Conservation (phyloP, 2,113 vertebrate genomes). For the Syngnathus scovelli region DNA sequence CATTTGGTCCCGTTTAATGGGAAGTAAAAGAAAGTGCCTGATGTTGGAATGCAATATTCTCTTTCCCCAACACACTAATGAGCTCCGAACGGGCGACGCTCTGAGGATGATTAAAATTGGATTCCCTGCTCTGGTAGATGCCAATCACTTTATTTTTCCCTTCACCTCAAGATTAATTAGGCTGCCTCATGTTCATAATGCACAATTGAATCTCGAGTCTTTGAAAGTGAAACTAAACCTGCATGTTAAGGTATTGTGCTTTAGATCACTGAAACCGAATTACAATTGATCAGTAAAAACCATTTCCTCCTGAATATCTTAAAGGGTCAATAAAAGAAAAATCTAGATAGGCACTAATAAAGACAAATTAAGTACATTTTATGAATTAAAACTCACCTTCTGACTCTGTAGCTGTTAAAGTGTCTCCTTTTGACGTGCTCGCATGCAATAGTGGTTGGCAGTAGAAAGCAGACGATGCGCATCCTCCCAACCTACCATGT, state of each 20-base stretch:
- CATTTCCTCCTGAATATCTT: neutral
- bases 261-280: neutral
- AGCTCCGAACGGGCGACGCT: constrained; percentile 2
- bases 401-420: neutral
- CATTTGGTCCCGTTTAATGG: neutral
- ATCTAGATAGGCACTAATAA: neutral
- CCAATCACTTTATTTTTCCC: constrained; percentile 8
- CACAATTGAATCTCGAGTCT: neutral
- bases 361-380: neutral
- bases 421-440: neutral
- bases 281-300: neutral
- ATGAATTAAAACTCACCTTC: constrained; percentile 1
- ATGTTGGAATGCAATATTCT: neutral
- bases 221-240: neutral
- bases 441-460: neutral
- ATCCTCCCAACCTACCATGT: neutral
- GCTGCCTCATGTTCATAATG: neutral
- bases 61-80: constrained; percentile 2
- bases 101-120: constrained; percentile 16
- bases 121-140: constrained; percentile 6
- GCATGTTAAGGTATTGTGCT: neutral
- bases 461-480: neutral
- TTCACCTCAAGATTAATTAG: constrained; percentile 27
- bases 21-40: neutral
- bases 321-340: neutral